phyloP scores from a whole-genome alignment of 2,113 vertebrate genomes.

The Corapipo altera region DNA sequence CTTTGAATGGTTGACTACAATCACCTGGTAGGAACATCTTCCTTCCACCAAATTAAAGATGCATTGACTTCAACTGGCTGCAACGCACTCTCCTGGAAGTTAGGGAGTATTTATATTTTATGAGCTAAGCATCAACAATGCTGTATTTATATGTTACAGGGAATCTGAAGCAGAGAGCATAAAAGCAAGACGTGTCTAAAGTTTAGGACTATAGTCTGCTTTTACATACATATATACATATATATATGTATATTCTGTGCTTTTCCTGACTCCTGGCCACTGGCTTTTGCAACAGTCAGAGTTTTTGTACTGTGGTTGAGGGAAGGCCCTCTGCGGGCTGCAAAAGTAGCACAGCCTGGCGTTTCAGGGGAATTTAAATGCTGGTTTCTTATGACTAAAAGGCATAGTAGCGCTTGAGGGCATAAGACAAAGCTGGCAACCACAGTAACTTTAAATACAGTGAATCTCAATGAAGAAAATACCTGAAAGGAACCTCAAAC shows the following conservation, averaged over 20 bases:
- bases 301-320: background rate
- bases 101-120: background rate
- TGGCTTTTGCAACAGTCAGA: background rate
- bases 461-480: background rate
- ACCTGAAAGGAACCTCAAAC: background rate
- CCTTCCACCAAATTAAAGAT: background rate
- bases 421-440: background rate
- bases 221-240: background rate
- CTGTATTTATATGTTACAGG: background rate
- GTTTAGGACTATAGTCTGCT: background rate
- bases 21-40: background rate
- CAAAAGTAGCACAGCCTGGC: background rate
- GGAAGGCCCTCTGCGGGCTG: background rate
- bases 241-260: background rate
- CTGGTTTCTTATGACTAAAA: background rate
- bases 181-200: background rate
- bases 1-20: background rate
- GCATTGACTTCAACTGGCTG: background rate
- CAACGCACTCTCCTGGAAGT: background rate
- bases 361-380: background rate
- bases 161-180: background rate
- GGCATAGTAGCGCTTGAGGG: background rate
- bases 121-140: background rate
- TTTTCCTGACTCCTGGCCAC: background rate
- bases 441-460: background rate